These are phyloP conservation scores for Dryas iulia DNA, from an alignment of 1,140 invertebrate species.

Conservation along the genomic window DNA sequence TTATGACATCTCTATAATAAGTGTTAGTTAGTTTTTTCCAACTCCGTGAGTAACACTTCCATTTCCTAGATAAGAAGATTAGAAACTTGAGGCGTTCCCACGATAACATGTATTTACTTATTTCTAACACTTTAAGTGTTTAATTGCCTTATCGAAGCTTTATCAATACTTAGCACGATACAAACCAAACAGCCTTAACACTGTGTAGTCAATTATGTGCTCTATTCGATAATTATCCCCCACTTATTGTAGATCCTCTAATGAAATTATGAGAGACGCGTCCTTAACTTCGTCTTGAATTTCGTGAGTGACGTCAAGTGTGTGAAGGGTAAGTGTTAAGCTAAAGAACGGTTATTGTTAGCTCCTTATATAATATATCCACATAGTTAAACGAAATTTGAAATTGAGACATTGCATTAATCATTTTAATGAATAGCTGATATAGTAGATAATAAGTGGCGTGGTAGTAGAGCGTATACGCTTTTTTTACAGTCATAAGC, in stretches of 20 bases:
- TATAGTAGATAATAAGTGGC: too few species aligned
- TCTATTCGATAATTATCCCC: constrained; percentile 38
- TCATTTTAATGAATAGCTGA: too few species aligned
- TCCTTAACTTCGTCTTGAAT: constrained; percentile 24
- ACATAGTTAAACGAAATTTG: too few species aligned
- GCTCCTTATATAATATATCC: too few species aligned
- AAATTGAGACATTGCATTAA: too few species aligned
- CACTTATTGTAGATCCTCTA: constrained; percentile 38
- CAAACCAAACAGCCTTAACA: not conserved
- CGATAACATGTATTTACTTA: constrained; percentile 18
- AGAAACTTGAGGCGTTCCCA: constrained; percentile 16
- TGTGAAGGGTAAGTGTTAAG: not conserved
- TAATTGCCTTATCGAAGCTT: constrained; percentile 16
- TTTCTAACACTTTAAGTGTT: constrained; percentile 4
- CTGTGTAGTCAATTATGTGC: not conserved
- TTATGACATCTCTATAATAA: constrained; percentile 4
- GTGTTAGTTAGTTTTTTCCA: constrained; percentile 7
- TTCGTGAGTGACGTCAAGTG: constrained; percentile 17
- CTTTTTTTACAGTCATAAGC: too few species aligned
- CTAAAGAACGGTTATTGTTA: not conserved
- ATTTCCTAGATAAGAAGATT: constrained; percentile 25
- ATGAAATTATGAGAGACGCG: constrained; percentile 27
- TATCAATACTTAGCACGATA: constrained; percentile 4
- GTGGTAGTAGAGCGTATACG: too few species aligned
- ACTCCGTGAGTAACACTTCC: constrained; percentile 13